phyloP scores from a whole-genome alignment of 2,113 vertebrate species.

The Damaliscus lunatus region DNA sequence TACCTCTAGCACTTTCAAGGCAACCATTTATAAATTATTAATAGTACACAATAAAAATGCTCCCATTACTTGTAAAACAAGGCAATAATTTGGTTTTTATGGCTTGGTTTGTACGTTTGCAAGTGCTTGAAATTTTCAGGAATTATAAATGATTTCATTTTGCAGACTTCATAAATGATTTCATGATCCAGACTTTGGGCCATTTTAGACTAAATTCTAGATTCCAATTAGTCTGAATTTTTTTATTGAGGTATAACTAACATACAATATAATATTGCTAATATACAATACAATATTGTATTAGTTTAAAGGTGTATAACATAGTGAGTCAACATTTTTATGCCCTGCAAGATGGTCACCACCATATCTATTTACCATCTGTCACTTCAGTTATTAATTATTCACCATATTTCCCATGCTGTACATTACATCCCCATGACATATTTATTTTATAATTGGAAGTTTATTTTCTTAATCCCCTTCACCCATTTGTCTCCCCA shows the following conservation, averaged over 20 bases:
- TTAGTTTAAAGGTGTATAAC: not conserved
- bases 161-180: slow-evolving; percentile 2
- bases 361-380: not conserved
- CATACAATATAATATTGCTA: not conserved
- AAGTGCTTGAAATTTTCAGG: not conserved
- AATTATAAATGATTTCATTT: slow-evolving; percentile 27
- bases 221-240: not conserved
- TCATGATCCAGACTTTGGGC: not conserved
- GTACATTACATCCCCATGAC: not conserved
- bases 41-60: not conserved
- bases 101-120: not conserved
- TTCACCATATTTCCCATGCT: not conserved
- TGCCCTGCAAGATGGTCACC: not conserved
- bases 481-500: not conserved
- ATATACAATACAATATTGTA: not conserved
- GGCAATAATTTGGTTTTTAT: not conserved
- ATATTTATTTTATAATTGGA: not conserved
- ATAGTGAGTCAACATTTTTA: not conserved
- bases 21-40: not conserved
- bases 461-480: not conserved
- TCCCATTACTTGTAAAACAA: slow-evolving; percentile 23
- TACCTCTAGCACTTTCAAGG: not conserved
- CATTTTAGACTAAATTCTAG: not conserved
- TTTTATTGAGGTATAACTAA: not conserved
- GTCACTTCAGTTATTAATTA: not conserved